phyloP scores from a whole-genome alignment of 2,888 invertebrate genomes.

The Pachliopta kotzebuea region DNA sequence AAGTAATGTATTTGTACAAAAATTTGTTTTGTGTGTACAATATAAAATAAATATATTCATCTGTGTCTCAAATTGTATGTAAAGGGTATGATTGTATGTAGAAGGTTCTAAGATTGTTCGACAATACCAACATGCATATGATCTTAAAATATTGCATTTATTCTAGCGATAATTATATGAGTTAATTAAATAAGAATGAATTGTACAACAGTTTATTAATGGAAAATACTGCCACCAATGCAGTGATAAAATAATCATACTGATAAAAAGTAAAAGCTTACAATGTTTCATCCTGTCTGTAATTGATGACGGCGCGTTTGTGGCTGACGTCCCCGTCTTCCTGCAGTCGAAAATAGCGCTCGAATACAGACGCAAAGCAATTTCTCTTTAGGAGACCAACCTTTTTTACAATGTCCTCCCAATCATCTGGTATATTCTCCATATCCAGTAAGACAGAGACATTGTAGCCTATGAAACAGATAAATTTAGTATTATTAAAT shows the following conservation, averaged over 20 bases:
- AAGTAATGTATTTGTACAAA: too few species aligned
- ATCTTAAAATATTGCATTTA: too few species aligned
- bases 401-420: constrained; percentile 94
- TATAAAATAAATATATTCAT: too few species aligned
- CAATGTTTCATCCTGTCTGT: constrained; percentile 99
- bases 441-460: constrained; percentile 96
- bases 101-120: too few species aligned
- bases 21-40: too few species aligned
- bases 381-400: constrained; percentile 97
- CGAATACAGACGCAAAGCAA: constrained; percentile 99
- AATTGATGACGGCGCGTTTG: constrained; percentile 98
- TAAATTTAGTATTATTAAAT: too few species aligned
- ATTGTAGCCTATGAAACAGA: constrained; percentile 87
- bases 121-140: too few species aligned
- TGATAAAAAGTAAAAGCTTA: constrained; percentile 62
- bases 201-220: too few species aligned
- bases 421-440: constrained; percentile 94
- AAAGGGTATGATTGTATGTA: too few species aligned
- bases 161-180: too few species aligned
- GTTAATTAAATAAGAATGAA: too few species aligned
- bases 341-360: constrained; percentile 99
- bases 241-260: constrained; percentile 38
- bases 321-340: constrained; percentile 94
- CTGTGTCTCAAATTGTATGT: too few species aligned
- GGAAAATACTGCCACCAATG: neutral